Conservation (phyloP, 2,888 invertebrate genomes). For the Torymus texanus region DNA sequence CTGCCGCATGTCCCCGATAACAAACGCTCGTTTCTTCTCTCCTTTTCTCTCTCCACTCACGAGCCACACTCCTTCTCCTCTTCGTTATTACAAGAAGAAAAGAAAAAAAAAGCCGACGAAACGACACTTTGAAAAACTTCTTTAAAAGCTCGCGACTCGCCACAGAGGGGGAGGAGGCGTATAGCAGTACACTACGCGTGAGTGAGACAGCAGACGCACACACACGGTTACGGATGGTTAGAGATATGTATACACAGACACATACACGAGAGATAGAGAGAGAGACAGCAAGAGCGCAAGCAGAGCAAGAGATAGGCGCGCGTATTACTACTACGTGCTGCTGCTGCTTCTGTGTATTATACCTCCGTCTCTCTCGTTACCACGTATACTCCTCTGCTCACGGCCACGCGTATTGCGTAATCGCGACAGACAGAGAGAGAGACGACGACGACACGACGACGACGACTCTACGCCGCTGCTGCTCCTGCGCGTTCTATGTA, state of each 20-base stretch:
- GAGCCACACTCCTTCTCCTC: neutral
- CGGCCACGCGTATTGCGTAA: conserved; percentile 74
- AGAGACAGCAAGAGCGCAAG: no score
- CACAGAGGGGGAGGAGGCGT: no score
- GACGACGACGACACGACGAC: conserved; percentile 63
- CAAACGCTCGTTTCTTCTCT: neutral
- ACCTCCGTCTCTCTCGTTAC: neutral
- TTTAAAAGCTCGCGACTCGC: no score
- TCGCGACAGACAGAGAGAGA: conserved; percentile 62
- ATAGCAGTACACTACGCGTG: no score
- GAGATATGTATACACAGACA: no score
- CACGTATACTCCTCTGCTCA: conserved; percentile 66
- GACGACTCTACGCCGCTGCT: conserved; percentile 52
- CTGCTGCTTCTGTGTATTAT: conserved; percentile 8
- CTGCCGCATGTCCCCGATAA: conserved; percentile 29
- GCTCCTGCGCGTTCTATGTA: conserved; percentile 5
- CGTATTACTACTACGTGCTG: no score
- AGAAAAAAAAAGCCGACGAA: no score
- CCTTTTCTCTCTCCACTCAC: neutral
- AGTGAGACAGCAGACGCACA: no score
- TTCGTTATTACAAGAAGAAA: neutral
- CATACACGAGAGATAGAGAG: no score
- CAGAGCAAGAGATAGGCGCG: no score
- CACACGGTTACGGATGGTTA: no score
- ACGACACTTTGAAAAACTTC: no score